Conservation (phyloP, 2,113 vertebrate species). For the Lepidiolamprologus cunningtoni region DNA sequence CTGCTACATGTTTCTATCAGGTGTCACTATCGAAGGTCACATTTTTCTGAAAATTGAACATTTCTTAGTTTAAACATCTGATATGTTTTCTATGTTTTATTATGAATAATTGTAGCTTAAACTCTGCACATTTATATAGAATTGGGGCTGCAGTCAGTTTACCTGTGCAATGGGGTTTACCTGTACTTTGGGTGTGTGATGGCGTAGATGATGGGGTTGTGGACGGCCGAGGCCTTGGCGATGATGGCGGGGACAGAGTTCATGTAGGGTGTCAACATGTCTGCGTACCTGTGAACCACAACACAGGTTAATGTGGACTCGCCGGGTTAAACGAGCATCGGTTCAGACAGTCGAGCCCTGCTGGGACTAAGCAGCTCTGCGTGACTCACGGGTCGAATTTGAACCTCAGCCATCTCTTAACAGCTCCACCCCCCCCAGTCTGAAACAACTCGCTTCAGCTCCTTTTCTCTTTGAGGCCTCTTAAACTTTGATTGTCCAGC, state of each 20-base stretch:
- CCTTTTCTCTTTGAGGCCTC: background rate
- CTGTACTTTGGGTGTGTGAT: conserved; percentile 96
- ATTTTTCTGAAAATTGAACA: background rate
- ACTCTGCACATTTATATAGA: rapidly evolving
- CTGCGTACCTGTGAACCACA: conserved; percentile 74
- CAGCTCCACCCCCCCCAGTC: background rate
- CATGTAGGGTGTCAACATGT: conserved; percentile 86
- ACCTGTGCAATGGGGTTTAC: conserved; percentile 34
- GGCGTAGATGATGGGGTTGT: conserved; percentile 97
- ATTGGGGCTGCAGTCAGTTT: background rate
- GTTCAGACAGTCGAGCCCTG: background rate
- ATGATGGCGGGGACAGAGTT: conserved; percentile 91
- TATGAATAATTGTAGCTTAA: rapidly evolving
- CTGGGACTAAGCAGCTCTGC: background rate
- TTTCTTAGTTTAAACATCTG: background rate
- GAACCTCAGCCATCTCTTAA: background rate
- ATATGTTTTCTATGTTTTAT: background rate
- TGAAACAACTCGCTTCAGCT: background rate
- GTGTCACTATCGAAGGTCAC: background rate
- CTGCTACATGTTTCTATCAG: background rate
- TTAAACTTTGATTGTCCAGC: background rate
- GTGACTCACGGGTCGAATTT: background rate
- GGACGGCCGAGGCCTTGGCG: conserved; percentile 94
- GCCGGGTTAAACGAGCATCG: background rate
- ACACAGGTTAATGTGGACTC: background rate